Percentiles rank a stretch among this genome's conserved stretches.
Evolutionary conservation across 2,797 vertebrate genomes (phyloP).

Genomic region (Morelia viridis): DNA sequence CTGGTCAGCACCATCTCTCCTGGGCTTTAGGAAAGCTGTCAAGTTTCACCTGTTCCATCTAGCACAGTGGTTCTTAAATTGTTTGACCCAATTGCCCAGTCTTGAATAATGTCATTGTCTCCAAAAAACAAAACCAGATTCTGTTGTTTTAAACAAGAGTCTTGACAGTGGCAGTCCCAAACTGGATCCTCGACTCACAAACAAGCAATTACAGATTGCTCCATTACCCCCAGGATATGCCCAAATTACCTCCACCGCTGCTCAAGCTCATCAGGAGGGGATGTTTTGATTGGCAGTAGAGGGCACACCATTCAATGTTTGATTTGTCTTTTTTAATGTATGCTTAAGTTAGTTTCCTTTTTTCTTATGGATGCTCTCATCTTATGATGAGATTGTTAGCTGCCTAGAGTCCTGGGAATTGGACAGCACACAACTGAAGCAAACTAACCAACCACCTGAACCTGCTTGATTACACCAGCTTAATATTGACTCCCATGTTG

Average conservation of each 20-base stretch:
- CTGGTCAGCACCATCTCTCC: too few species aligned
- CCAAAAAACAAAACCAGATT: too few species aligned
- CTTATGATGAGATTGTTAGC: background rate
- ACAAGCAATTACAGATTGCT: too few species aligned
- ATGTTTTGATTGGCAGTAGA: background rate
- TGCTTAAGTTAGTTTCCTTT: background rate
- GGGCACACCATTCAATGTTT: background rate
- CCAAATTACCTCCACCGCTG: background rate
- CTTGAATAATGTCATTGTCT: background rate
- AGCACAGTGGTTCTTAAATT: background rate
- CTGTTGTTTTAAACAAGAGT: too few species aligned
- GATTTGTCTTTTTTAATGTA: background rate
- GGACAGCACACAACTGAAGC: background rate
- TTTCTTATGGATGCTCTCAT: background rate
- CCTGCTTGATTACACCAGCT: conserved; percentile 41
- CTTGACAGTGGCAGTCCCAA: too few species aligned
- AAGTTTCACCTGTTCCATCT: too few species aligned
- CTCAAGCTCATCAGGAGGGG: background rate
- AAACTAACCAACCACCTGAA: conserved; percentile 15
- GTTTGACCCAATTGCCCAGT: background rate
- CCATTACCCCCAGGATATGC: background rate
- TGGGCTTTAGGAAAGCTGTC: too few species aligned
- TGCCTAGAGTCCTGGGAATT: background rate
- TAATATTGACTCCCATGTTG: conserved; percentile 44
- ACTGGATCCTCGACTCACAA: too few species aligned